Conservation (phyloP, 2,113 vertebrate genomes). For the Cygnus atratus region DNA sequence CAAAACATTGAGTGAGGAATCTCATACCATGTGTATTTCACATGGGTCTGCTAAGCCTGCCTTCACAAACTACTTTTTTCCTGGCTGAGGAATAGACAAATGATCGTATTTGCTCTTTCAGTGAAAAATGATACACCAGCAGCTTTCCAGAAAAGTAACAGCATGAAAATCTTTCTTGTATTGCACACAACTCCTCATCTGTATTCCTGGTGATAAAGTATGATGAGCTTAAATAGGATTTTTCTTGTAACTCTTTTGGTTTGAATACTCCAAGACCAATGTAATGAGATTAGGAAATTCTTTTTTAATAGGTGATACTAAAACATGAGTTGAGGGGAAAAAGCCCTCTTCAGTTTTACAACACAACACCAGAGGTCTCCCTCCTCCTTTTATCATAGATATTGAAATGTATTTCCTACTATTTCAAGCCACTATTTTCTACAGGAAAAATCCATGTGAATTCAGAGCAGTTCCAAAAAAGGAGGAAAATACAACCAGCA, state of each 20-base stretch:
- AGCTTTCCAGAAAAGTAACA: neutral
- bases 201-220: neutral
- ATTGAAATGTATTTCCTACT: fast-evolving
- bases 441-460: neutral
- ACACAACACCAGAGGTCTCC: slow-evolving; percentile 62
- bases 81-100: neutral
- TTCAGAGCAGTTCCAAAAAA: neutral
- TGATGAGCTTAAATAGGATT: neutral
- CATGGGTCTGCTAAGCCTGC: neutral
- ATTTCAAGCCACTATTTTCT: neutral
- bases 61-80: neutral
- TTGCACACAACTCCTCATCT: neutral
- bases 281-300: neutral
- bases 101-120: neutral
- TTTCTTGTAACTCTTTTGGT: neutral
- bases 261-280: neutral
- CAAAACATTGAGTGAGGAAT: neutral
- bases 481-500: neutral
- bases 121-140: neutral
- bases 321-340: neutral
- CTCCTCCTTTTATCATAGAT: slow-evolving; percentile 18
- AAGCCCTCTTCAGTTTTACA: neutral
- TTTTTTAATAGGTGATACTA: neutral
- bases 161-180: neutral
- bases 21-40: neutral